Conservation (phyloP, 2,888 invertebrate genomes). For the Agonopterix alstromeriana region DNA sequence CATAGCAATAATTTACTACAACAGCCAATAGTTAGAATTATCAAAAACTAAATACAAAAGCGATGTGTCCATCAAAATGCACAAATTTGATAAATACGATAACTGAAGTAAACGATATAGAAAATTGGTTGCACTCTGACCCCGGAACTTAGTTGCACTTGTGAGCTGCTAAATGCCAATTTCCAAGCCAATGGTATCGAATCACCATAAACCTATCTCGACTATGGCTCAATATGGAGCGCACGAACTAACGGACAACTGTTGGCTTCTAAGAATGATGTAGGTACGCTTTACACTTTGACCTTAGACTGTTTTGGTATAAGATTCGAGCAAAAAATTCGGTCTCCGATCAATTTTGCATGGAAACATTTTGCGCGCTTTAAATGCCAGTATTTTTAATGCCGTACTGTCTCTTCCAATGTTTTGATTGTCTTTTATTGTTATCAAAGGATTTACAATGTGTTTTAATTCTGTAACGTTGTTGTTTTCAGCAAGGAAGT, state of each 20-base stretch:
- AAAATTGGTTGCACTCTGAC: conserved; percentile 19
- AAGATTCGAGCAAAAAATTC: conserved; percentile 39
- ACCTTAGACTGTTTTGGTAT: conserved; percentile 37
- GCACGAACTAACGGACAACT: conserved; percentile 52
- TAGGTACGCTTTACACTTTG: conserved; percentile 31
- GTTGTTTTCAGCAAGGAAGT: no score
- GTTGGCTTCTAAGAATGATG: conserved; percentile 43
- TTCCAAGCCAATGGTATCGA: conserved; percentile 68
- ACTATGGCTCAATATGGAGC: conserved; percentile 53
- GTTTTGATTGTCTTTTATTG: no score
- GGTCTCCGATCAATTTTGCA: conserved; percentile 21
- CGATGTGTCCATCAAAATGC: no score
- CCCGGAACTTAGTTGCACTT: conserved; percentile 30
- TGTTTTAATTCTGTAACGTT: no score
- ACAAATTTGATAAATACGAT: no score
- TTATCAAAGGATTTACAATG: no score
- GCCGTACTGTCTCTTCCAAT: no score
- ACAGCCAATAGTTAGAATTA: no score
- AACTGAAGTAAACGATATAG: not conserved
- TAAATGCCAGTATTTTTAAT: not conserved
- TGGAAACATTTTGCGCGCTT: conserved; percentile 1
- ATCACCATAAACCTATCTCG: conserved; percentile 71
- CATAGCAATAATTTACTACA: no score
- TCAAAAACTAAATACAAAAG: no score
- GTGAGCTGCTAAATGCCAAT: conserved; percentile 57